Evolutionary conservation across 2,888 invertebrate species (phyloP), one percentile per base, ranked within the genome.

Genomic region (Apodemia zela): DNA sequence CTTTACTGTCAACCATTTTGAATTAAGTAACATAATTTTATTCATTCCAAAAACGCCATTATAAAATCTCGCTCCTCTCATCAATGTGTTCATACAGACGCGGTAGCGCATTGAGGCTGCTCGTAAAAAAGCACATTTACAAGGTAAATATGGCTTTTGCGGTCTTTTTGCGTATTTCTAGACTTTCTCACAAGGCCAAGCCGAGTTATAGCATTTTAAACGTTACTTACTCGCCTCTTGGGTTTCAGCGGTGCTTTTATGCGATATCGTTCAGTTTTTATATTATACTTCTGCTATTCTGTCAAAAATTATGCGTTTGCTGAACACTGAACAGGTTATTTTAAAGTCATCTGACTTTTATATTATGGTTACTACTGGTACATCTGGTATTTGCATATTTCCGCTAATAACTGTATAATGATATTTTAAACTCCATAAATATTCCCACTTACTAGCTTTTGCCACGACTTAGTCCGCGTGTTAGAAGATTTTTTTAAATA

Each of bases 111-210:
- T 77, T 78, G 73, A 76, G 76, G 74, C 75, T 73, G 79, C 78
- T 79, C 87, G 81, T 88, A 88, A 87, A 87, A 87, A 83, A 77
- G 68, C 77, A 73, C 84, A 84, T 86, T 87, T 86, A 87, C 88
- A 86, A 84, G 82, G 86, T 85, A 88, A 88, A 89, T 87, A 88
- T 84, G 84, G 84, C 85, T 85, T 82, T 57, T 78, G 81, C 78
- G 75, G 77, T 75, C 72, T 72, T 80, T 80, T 77, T 77, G 76
- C 66, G 63, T 67, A 73, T 77, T 73, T 69, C 75, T 74, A 73
- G 74, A 81, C 78, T 80, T 82, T 85, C 83, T 79, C 79, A 79
- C 77, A 72, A 63, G 21, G 47, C 59, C 21, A 75, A 71, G 73
- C 70, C 82, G 80, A 85, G 80, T 82, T 87, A 83, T 82, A 76